Conservation (phyloP, 1,140 invertebrate genomes). For the Trissolcus basalis region DNA sequence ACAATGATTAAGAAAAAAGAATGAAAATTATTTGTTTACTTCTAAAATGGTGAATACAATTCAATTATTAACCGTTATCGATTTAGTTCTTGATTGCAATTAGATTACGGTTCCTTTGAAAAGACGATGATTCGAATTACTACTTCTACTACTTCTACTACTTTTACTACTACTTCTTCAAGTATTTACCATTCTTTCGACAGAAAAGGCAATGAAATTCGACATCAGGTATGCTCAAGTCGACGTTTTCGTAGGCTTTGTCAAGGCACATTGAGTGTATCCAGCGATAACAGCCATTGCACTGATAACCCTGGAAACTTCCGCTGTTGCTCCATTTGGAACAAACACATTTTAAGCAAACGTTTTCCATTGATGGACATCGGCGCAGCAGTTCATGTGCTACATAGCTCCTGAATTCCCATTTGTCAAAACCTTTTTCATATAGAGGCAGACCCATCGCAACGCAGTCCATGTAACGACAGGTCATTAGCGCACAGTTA, state of each 20-base stretch:
- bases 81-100: no score
- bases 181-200: no score
- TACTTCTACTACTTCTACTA: no score
- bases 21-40: no score
- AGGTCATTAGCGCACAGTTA: slow-evolving; percentile 1
- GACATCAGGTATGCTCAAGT: not conserved
- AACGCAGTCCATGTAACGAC: slow-evolving; percentile 6
- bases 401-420: not conserved
- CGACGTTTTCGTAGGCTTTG: not conserved
- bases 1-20: no score
- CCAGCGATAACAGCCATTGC: not conserved
- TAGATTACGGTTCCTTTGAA: no score
- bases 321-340: not conserved
- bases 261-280: slow-evolving; percentile 7
- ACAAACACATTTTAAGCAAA: not conserved
- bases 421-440: not conserved
- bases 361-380: slow-evolving; percentile 1
- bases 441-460: not conserved
- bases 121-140: no score
- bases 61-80: no score
- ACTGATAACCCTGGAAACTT: slow-evolving; percentile 1
- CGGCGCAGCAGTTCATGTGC: not conserved
- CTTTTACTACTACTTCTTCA: no score
- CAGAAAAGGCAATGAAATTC: not conserved
- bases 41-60: no score